Evolutionary conservation across 2,888 invertebrate species (phyloP).

Genomic region (Drosophila nr. perissopoda): DNA sequence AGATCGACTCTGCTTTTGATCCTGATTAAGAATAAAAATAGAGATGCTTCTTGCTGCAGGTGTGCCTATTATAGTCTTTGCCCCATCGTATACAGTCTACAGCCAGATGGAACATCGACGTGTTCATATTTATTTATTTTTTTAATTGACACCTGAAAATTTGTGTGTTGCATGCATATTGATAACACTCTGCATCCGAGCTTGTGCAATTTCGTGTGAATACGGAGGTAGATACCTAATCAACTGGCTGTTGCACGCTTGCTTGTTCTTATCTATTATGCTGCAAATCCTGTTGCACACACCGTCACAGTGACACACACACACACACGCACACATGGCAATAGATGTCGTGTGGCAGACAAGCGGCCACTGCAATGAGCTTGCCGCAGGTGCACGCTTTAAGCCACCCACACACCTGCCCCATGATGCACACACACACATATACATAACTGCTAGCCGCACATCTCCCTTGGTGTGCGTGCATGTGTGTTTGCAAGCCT

Average conservation of each 20-base stretch:
- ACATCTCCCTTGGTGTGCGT: conserved; percentile 16
- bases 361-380: conserved; percentile 6
- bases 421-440: neutral
- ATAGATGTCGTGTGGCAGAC: neutral
- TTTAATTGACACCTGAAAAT: neutral
- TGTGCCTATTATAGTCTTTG: neutral
- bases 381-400: conserved; percentile 6
- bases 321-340: conserved; percentile 1
- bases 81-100: neutral
- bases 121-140: neutral
- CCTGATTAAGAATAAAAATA: neutral
- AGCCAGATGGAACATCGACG: neutral
- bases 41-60: neutral
- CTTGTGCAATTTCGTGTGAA: conserved; percentile 5
- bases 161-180: neutral
- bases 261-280: conserved; percentile 30
- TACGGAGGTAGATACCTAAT: neutral
- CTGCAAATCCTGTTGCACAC: conserved; percentile 51
- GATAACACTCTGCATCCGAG: neutral
- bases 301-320: neutral
- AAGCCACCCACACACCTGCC: neutral
- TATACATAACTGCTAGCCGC: conserved; percentile 5
- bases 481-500: conserved; percentile 53
- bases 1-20: neutral
- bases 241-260: conserved; percentile 12